Evolutionary conservation across 2,113 vertebrate species (phyloP).

Genomic region (Nycticryphes semicollaris): DNA sequence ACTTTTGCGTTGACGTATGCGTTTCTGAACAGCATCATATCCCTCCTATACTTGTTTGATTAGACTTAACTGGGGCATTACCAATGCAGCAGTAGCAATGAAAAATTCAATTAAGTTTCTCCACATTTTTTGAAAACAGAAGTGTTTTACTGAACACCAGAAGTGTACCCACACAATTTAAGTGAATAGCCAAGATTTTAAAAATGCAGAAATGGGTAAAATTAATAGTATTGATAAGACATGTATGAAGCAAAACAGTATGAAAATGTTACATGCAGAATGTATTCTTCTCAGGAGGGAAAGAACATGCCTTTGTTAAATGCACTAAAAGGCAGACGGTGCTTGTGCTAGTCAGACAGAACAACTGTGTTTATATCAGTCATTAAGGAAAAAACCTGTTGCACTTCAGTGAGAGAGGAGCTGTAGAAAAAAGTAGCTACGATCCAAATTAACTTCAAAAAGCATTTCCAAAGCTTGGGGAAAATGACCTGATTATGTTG

Average conservation of each 20-base stretch:
- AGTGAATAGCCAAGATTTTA: not conserved
- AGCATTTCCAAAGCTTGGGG: not conserved
- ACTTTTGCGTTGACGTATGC: not conserved
- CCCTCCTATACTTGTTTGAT: not conserved
- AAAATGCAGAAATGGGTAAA: not conserved
- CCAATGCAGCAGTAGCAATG: not conserved
- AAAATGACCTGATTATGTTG: slow-evolving; percentile 1
- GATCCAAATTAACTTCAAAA: not conserved
- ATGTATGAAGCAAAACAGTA: not conserved
- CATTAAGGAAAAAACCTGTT: not conserved
- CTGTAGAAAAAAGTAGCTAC: not conserved
- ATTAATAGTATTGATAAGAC: not conserved
- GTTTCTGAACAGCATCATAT: not conserved
- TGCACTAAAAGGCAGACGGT: not conserved
- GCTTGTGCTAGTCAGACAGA: not conserved
- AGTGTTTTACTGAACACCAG: not conserved
- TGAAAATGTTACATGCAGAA: not conserved
- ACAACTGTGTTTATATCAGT: not conserved
- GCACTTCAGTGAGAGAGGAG: not conserved
- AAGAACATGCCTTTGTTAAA: not conserved
- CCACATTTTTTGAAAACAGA: not conserved
- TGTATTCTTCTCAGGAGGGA: not conserved
- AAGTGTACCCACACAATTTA: not conserved
- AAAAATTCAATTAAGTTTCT: not conserved
- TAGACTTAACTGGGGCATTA: not conserved